Conservation (phyloP, 2,888 invertebrate species). For the Drosophila glabriapex region DNA sequence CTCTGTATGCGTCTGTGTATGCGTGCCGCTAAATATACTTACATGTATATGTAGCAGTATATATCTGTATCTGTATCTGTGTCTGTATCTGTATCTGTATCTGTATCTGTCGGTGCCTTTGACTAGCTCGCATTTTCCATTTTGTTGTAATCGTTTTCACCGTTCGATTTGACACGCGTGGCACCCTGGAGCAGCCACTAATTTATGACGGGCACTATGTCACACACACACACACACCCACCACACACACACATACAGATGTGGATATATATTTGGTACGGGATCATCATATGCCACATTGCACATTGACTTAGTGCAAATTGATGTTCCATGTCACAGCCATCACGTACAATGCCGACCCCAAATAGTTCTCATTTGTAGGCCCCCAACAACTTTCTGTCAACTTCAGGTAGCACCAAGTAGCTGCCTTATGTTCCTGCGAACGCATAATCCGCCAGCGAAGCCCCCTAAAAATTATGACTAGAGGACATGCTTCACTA, state of each 20-base stretch:
- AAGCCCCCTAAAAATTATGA: slow-evolving; percentile 48
- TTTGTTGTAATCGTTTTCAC: slow-evolving; percentile 68
- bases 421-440: background rate
- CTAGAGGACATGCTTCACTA: slow-evolving; percentile 46
- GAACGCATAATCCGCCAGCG: slow-evolving; percentile 14
- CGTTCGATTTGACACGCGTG: slow-evolving; percentile 71
- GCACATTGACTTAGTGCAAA: slow-evolving; percentile 63
- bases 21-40: slow-evolving; percentile 21
- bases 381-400: slow-evolving; percentile 24
- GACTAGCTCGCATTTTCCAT: slow-evolving; percentile 53
- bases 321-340: slow-evolving; percentile 69
- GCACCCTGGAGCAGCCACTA: slow-evolving; percentile 62
- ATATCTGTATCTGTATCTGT: slow-evolving; percentile 15
- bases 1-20: slow-evolving; percentile 14
- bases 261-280: slow-evolving; percentile 1
- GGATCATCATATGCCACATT: slow-evolving; percentile 18
- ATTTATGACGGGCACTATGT: slow-evolving; percentile 59
- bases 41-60: slow-evolving; percentile 26
- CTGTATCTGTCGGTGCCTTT: slow-evolving; percentile 26
- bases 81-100: slow-evolving; percentile 19
- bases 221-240: slow-evolving; percentile 21
- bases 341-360: slow-evolving; percentile 25
- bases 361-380: slow-evolving; percentile 47
- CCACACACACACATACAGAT: slow-evolving; percentile 8
- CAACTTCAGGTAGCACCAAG: slow-evolving; percentile 33